A percentile compares a stretch with the other conserved stretches of the same genome.
Conservation (phyloP, 1,140 invertebrate genomes). For the Pseudomyrmex sp. region DNA sequence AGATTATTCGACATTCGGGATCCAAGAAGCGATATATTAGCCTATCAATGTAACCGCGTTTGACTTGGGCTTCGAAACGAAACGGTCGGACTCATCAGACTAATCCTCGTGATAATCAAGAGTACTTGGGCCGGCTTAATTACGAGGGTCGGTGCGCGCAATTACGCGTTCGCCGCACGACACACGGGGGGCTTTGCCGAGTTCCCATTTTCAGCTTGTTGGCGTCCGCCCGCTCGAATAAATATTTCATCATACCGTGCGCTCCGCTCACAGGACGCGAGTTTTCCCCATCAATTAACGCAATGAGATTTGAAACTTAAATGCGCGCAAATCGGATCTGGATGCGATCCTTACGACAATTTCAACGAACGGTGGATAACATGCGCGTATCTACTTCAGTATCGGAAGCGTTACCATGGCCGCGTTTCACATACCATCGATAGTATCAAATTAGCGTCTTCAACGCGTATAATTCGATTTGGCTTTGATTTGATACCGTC, state of each 20-base stretch:
- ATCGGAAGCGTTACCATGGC: slow-evolving; percentile 7
- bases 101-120: slow-evolving; percentile 62
- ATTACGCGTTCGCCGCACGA: slow-evolving; percentile 26
- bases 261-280: slow-evolving; percentile 37
- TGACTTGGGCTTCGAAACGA: slow-evolving; percentile 50
- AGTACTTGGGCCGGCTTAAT: slow-evolving; percentile 53
- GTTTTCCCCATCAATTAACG: slow-evolving; percentile 59
- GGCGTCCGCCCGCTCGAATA: slow-evolving; percentile 21
- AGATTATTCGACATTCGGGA: neutral
- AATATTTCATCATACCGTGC: slow-evolving; percentile 35
- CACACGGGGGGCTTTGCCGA: slow-evolving; percentile 27
- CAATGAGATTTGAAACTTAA: slow-evolving; percentile 62
- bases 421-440: slow-evolving; percentile 26
- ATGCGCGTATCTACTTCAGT: neutral
- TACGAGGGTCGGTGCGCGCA: slow-evolving; percentile 55
- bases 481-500: slow-evolving; percentile 47
- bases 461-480: slow-evolving; percentile 55
- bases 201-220: slow-evolving; percentile 48
- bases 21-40: slow-evolving; percentile 4
- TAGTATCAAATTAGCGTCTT: slow-evolving; percentile 54
- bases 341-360: slow-evolving; percentile 27
- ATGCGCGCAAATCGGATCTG: neutral
- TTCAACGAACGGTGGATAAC: neutral
- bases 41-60: slow-evolving; percentile 15
- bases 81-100: slow-evolving; percentile 26